A percentile compares a stretch with the other conserved stretches of the same genome.
Evolutionary conservation across 2,113 vertebrate genomes (phyloP).

Genomic region (Barnardius zonarius): DNA sequence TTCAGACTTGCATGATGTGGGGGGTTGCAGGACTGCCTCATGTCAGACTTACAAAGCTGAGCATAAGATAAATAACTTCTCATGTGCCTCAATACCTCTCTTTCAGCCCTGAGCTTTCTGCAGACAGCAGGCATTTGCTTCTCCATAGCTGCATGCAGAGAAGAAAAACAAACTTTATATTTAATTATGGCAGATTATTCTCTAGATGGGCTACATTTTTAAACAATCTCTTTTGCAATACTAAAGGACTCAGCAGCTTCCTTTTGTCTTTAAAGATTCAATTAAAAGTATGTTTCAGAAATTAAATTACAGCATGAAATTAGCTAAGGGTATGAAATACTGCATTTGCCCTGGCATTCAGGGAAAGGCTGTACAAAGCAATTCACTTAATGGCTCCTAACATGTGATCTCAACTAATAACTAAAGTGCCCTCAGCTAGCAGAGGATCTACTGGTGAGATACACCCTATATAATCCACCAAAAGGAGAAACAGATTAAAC

Average conservation of each 20-base stretch:
- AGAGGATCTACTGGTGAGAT: conserved; percentile 71
- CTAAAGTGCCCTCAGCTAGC: conserved; percentile 72
- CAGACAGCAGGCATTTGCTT: not conserved
- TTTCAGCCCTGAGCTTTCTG: not conserved
- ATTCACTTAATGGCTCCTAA: conserved; percentile 79
- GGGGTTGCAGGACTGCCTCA: not conserved
- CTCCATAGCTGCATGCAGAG: not conserved
- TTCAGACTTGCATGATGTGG: not conserved
- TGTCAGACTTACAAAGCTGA: not conserved
- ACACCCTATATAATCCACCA: conserved; percentile 59
- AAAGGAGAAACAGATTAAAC: conserved; percentile 51
- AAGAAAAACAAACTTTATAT: conserved; percentile 20
- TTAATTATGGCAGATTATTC: conserved; percentile 44
- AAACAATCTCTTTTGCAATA: conserved; percentile 22
- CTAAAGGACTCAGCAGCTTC: conserved; percentile 59
- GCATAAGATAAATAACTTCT: not conserved
- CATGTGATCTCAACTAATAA: conserved; percentile 78
- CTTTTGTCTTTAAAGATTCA: conserved; percentile 68
- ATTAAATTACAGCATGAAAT: conserved; percentile 79
- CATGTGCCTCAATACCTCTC: not conserved
- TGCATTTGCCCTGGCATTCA: conserved; percentile 67
- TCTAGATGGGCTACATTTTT: conserved; percentile 47
- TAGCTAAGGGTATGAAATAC: conserved; percentile 76
- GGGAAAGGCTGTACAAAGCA: conserved; percentile 71
- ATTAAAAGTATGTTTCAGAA: conserved; percentile 72